Evolutionary conservation across 1,140 invertebrate genomes (phyloP).

Genomic region (Agraylea sexmaculata): DNA sequence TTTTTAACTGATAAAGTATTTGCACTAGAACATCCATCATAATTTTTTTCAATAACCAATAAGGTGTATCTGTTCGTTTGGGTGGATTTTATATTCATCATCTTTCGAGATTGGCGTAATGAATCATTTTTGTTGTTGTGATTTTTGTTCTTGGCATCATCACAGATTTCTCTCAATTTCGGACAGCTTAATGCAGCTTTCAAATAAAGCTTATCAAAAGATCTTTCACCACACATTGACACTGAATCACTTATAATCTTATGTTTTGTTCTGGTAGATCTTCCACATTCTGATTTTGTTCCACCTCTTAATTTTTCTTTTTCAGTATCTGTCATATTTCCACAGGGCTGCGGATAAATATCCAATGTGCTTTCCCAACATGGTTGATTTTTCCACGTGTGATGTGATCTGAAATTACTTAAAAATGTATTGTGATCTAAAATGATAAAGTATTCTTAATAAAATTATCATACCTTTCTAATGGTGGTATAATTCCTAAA

Average conservation of each 20-base stretch:
- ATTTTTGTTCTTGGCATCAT: conserved; percentile 10
- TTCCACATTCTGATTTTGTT: conserved; percentile 43
- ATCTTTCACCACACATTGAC: conserved; percentile 46
- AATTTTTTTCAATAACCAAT: conserved; percentile 55
- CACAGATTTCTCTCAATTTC: conserved; percentile 19
- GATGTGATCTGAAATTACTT: conserved; percentile 24
- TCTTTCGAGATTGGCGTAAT: no score
- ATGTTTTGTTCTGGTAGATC: conserved; percentile 30
- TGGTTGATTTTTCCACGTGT: conserved; percentile 41
- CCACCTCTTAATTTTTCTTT: conserved; percentile 46
- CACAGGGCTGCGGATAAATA: conserved; percentile 59
- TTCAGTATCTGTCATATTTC: conserved; percentile 62
- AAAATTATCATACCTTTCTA: conserved; percentile 10
- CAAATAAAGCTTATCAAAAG: conserved; percentile 58
- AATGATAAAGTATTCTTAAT: background rate
- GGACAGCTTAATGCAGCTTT: conserved; percentile 40
- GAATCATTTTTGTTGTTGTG: conserved; percentile 1
- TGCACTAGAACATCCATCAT: conserved; percentile 39
- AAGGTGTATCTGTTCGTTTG: conserved; percentile 44
- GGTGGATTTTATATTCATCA: background rate
- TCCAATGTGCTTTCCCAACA: conserved; percentile 71
- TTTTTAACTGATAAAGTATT: conserved; percentile 52
- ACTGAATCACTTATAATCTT: conserved; percentile 33
- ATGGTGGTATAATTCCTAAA: conserved; percentile 50
- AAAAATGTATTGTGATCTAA: background rate